Conservation (phyloP, 2,888 invertebrate species). For the Apoda limacodes region DNA sequence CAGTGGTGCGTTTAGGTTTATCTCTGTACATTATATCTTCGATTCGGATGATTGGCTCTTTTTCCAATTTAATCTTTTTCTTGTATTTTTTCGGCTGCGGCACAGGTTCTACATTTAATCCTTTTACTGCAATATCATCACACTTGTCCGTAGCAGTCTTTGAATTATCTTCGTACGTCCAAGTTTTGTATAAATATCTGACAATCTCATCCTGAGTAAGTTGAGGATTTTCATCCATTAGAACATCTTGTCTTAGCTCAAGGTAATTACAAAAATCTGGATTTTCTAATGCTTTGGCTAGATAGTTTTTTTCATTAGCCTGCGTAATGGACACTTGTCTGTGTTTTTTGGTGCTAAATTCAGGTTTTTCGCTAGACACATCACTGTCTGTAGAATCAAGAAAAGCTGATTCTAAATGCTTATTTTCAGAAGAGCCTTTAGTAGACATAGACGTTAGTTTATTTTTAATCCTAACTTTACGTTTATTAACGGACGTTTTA, state of each 20-base stretch:
- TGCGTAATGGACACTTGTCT: slow-evolving; percentile 1
- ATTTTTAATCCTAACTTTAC: too few relatives aligned
- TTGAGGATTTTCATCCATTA: slow-evolving; percentile 61
- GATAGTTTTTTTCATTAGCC: too few relatives aligned
- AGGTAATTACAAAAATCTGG: slow-evolving; percentile 58
- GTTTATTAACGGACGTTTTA: too few relatives aligned
- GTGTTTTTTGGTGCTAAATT: too few relatives aligned
- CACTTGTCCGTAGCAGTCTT: slow-evolving; percentile 37
- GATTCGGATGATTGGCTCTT: slow-evolving; percentile 23
- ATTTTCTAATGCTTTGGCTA: slow-evolving; percentile 27
- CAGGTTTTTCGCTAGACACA: too few relatives aligned
- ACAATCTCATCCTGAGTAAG: slow-evolving; percentile 49
- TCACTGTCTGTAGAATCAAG: too few relatives aligned
- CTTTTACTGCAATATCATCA: slow-evolving; percentile 34
- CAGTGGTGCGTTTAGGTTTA: slow-evolving; percentile 48
- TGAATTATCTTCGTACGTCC: slow-evolving; percentile 49
- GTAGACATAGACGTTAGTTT: too few relatives aligned
- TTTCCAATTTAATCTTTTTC: slow-evolving; percentile 34
- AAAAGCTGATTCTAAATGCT: too few relatives aligned
- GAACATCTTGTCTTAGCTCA: slow-evolving; percentile 50
- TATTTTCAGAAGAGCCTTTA: too few relatives aligned
- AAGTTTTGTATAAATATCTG: slow-evolving; percentile 56
- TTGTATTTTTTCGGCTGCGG: slow-evolving; percentile 31
- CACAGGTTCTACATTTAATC: slow-evolving; percentile 27
- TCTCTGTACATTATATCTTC: slow-evolving; percentile 30